These are phyloP conservation scores for Halisarca cf. caerulea DNA, from an alignment of 37 sponge, comb jelly and placozoan genomes.

Conservation along the genomic window DNA sequence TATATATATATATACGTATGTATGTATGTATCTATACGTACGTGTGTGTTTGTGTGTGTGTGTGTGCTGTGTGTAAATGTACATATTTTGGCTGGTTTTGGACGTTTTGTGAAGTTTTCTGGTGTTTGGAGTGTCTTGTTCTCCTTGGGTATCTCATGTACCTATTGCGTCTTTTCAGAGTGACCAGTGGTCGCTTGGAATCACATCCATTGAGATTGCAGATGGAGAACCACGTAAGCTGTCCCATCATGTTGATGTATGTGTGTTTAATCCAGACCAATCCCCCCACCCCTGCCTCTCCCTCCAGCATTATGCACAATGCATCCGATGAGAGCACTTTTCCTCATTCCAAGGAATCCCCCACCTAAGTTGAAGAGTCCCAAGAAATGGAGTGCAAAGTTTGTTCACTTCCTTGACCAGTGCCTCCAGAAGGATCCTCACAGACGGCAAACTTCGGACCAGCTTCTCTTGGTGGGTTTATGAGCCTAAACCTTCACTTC, in stretches of 20 bases:
- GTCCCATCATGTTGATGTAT: background rate
- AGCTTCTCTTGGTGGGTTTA: slow-evolving; percentile 75
- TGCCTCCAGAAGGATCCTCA: slow-evolving; percentile 87
- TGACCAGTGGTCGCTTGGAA: slow-evolving; percentile 98
- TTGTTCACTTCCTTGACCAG: slow-evolving; percentile 78
- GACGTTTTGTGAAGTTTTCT: too few relatives aligned
- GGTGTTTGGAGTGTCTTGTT: too few relatives aligned
- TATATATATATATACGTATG: too few relatives aligned
- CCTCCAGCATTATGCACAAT: slow-evolving; percentile 89
- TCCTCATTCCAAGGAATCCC: slow-evolving; percentile 92
- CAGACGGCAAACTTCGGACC: slow-evolving; percentile 85
- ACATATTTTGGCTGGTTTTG: too few relatives aligned
- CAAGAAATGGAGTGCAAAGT: slow-evolving; percentile 84
- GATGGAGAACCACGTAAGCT: slow-evolving; percentile 91
- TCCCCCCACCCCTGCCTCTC: background rate
- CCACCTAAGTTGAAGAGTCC: slow-evolving; percentile 89
- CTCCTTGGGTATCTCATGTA: too few relatives aligned
- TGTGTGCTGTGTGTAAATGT: too few relatives aligned
- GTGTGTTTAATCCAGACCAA: too few relatives aligned
- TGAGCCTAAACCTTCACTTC: too few relatives aligned
- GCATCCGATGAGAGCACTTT: slow-evolving; percentile 98
- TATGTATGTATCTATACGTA: too few relatives aligned
- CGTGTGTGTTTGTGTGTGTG: too few relatives aligned
- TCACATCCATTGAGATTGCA: slow-evolving; percentile 95
- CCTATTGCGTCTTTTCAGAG: slow-evolving; percentile 72